Evolutionary conservation across 2,797 vertebrate genomes (phyloP).

Genomic region (Chaenodraco wilsoni): DNA sequence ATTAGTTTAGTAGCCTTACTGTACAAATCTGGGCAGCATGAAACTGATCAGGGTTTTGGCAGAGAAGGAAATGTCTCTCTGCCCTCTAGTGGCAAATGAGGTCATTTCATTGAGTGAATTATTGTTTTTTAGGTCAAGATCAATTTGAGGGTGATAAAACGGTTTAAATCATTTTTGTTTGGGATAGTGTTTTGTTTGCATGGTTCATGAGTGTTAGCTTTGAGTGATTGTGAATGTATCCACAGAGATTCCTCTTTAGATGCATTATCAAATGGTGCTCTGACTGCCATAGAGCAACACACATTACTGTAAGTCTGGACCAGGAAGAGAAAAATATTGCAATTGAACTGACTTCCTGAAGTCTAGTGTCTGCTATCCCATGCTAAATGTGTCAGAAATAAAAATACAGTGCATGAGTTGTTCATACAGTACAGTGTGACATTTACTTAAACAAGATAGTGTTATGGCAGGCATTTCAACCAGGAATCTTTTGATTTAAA

Average conservation of each 20-base stretch:
- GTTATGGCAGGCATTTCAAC: not conserved
- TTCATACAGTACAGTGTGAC: conserved; percentile 2
- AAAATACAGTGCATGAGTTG: not conserved
- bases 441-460: not conserved
- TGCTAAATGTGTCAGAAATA: not conserved
- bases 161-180: not conserved
- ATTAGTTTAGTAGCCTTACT: not conserved
- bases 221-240: not conserved
- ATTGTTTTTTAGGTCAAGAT: not conserved
- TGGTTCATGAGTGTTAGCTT: not conserved
- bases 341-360: conserved; percentile 8
- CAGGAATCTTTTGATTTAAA: not conserved
- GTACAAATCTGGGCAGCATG: not conserved
- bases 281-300: not conserved
- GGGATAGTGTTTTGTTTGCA: not conserved
- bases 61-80: conserved; percentile 26
- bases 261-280: not conserved
- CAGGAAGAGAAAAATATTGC: not conserved
- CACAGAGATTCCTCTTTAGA: not conserved
- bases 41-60: not conserved
- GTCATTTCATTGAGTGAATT: conserved; percentile 1
- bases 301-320: not conserved
- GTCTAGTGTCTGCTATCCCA: not conserved
- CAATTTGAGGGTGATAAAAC: not conserved
- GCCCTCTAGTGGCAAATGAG: conserved; percentile 64